Evolutionary conservation across 2,797 vertebrate species (phyloP), one percentile per base, ranked within the genome.

Genomic region (Sebastes cheni): DNA sequence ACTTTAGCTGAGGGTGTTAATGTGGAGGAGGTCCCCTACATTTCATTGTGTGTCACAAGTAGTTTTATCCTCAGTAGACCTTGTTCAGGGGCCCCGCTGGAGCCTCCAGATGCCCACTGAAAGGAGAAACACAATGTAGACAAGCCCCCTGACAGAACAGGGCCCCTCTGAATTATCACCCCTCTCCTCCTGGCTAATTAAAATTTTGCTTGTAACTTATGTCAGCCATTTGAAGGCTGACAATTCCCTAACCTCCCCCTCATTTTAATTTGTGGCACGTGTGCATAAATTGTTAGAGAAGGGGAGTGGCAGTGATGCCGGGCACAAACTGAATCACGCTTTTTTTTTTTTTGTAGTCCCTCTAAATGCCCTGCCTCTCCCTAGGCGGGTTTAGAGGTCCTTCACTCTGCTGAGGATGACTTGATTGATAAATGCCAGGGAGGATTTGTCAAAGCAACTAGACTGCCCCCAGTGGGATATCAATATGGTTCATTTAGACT

Each of bases 141-240:
- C 94, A 92, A 95, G 93, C 92, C 94, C 91, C 89, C 90, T 93
- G 92, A 96, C 96, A 96, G 96, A 96, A 90, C 94, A 89, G 95
- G 94, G 87, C 91, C 92, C 88, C 95, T 95, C 97, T 98, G 96
- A 98, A 97, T 98, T 97, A 98, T 97, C 96, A 92, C 96, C 87
- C 93, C 96, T 96, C 96, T 96, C 97, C 97, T 96, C 96, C 94
- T 59, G 91, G 96, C 96, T 99, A 99, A 99, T 99, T 99, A 99
- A 99, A 98, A 98, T 97, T 97, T 97, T 96, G 96, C 97, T 98
- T 98, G 97, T 99, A 98, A 98, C 96, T 97, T 97, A 97, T 96
- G 96, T 97, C 97, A 97, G 96, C 95, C 91, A 95, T 97, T 97
- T 97, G 95, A 97, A 91, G 83, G 88, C 90, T 89, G 92, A 93